These are phyloP conservation scores for Pheucticus melanocephalus DNA, from an alignment of 2,113 vertebrate species.

Conservation along the genomic window DNA sequence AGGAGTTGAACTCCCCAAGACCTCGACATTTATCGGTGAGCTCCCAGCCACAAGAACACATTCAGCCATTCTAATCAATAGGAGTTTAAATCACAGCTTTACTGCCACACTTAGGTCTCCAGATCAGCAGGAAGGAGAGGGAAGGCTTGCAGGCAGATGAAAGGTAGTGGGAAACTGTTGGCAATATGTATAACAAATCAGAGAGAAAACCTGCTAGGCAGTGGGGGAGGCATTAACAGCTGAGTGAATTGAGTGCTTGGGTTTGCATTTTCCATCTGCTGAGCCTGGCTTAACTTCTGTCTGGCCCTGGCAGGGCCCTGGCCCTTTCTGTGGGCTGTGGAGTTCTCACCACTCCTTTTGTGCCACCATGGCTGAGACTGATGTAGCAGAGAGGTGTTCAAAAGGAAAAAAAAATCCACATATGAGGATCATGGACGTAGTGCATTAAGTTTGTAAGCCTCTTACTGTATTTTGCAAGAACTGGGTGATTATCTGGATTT, in stretches of 20 bases:
- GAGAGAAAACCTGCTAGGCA: background rate
- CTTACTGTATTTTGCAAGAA: background rate
- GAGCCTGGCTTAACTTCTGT: background rate
- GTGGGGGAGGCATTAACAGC: background rate
- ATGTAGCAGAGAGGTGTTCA: background rate
- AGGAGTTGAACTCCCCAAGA: background rate
- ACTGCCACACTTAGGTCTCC: background rate
- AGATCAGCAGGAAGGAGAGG: background rate
- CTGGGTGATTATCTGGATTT: background rate
- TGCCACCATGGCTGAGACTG: background rate
- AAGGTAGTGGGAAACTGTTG: background rate
- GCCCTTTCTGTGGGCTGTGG: rapidly evolving
- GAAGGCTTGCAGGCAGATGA: background rate
- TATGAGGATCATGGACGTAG: background rate
- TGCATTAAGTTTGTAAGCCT: background rate
- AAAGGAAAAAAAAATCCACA: background rate
- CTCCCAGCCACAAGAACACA: background rate
- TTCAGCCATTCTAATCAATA: background rate
- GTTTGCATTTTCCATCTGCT: background rate
- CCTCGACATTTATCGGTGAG: background rate
- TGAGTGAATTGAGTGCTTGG: background rate
- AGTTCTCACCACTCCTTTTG: rapidly evolving
- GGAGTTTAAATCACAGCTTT: background rate
- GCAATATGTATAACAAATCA: background rate
- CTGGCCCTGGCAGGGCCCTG: background rate